These are phyloP conservation scores for Dysmachus trigonus DNA, from an alignment of 2,888 invertebrate species.

Conservation along the genomic window DNA sequence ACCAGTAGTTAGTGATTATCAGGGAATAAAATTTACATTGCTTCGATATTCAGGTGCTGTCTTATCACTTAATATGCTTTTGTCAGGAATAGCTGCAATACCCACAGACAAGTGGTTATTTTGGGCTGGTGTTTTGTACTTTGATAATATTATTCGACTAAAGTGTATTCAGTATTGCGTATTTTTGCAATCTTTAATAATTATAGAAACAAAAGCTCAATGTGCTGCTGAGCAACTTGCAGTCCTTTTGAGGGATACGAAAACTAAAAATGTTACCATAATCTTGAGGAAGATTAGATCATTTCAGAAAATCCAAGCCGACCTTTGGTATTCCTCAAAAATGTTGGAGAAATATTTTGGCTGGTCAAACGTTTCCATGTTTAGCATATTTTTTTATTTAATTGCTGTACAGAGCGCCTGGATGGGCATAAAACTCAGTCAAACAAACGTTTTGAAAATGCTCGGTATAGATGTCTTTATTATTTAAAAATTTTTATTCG, in stretches of 20 bases:
- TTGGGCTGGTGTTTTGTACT: neutral
- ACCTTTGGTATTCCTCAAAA: neutral
- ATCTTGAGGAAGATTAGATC: neutral
- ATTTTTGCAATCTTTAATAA: neutral
- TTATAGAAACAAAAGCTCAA: neutral
- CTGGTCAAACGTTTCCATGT: neutral
- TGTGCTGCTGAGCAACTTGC: neutral
- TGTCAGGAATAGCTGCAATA: neutral
- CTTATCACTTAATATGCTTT: neutral
- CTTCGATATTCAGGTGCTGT: neutral
- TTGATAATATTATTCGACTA: neutral
- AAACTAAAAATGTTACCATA: neutral
- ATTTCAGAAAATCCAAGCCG: neutral
- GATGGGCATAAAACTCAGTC: too few relatives aligned
- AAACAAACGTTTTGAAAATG: too few relatives aligned
- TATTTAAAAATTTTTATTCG: neutral
- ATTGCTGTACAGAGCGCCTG: neutral
- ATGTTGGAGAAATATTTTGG: neutral
- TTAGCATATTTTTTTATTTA: neutral
- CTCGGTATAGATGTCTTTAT: neutral
- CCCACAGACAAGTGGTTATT: too few relatives aligned
- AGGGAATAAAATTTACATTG: neutral
- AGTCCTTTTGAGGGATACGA: neutral
- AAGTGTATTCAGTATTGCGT: neutral
- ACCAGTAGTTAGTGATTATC: neutral